Evolutionary conservation across 2,113 vertebrate species (phyloP).

Genomic region (Scartelaos histophorus): DNA sequence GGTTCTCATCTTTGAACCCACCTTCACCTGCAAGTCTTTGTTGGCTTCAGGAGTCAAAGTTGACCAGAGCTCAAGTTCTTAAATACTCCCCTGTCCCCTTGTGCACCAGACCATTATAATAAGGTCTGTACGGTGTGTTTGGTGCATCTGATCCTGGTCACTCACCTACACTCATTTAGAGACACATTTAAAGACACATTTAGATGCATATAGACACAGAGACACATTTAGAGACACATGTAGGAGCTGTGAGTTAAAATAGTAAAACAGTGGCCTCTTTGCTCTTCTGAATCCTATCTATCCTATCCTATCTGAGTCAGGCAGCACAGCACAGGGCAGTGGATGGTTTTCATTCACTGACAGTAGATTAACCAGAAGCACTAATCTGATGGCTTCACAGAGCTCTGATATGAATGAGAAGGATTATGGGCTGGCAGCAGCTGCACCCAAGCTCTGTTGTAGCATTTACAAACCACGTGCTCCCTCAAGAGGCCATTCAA

Average conservation of each 20-base stretch:
- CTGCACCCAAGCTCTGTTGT: constrained; percentile 5
- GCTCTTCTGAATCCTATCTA: constrained; percentile 45
- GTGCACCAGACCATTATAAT: neutral
- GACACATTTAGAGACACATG: neutral
- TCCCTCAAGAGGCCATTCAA: constrained; percentile 35
- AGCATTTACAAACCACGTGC: constrained; percentile 15
- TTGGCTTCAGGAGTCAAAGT: neutral
- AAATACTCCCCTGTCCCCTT: constrained; percentile 39
- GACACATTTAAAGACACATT: neutral
- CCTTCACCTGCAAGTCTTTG: no score
- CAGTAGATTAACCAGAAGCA: constrained; percentile 56
- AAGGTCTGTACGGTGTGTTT: neutral
- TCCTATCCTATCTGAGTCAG: constrained; percentile 56
- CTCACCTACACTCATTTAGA: constrained; percentile 1
- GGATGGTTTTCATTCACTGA: constrained; percentile 54
- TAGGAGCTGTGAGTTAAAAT: constrained; percentile 22
- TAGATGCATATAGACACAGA: neutral
- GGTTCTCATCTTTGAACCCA: no score
- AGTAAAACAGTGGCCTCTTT: constrained; percentile 1
- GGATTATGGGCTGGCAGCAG: constrained; percentile 48
- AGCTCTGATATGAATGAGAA: constrained; percentile 53
- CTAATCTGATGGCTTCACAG: constrained; percentile 61
- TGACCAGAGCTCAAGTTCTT: constrained; percentile 15
- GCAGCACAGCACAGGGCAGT: constrained; percentile 33
- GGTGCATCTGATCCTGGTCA: neutral